phyloP scores from a whole-genome alignment of 1,140 invertebrate genomes.

The Drosophila nasuta region DNA sequence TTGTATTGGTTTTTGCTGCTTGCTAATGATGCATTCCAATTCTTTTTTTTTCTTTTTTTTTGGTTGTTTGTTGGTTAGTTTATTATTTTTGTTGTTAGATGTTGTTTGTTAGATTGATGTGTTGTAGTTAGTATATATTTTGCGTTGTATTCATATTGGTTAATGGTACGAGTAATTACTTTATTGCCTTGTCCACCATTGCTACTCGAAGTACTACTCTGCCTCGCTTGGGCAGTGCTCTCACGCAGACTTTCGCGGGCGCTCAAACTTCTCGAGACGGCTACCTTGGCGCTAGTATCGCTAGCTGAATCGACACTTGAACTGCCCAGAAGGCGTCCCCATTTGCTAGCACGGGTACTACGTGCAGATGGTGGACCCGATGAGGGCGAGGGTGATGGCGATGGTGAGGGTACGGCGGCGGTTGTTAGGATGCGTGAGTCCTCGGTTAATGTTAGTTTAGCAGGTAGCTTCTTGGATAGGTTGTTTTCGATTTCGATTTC shows the following conservation, averaged over 20 bases:
- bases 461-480: conserved; percentile 84
- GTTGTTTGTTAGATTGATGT: conserved; percentile 9
- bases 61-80: background rate
- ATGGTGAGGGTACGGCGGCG: conserved; percentile 86
- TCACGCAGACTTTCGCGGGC: conserved; percentile 88
- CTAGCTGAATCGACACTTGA: conserved; percentile 88
- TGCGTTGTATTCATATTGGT: conserved; percentile 34
- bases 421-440: conserved; percentile 85
- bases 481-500: conserved; percentile 41
- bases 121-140: conserved; percentile 21
- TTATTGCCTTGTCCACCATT: conserved; percentile 88
- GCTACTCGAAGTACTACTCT: conserved; percentile 85
- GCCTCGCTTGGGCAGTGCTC: conserved; percentile 85
- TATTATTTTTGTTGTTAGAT: conserved; percentile 6
- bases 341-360: conserved; percentile 88
- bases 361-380: conserved; percentile 85
- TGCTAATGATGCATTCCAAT: conserved; percentile 21
- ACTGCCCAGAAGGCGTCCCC: conserved; percentile 92
- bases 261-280: conserved; percentile 89
- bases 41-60: background rate
- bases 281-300: conserved; percentile 85
- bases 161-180: conserved; percentile 83
- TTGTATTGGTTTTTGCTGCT: conserved; percentile 38
- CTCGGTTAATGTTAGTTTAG: conserved; percentile 85
- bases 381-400: conserved; percentile 87